phyloP scores from a whole-genome alignment of 1,140 invertebrate species.

The Drosophila parvula region DNA sequence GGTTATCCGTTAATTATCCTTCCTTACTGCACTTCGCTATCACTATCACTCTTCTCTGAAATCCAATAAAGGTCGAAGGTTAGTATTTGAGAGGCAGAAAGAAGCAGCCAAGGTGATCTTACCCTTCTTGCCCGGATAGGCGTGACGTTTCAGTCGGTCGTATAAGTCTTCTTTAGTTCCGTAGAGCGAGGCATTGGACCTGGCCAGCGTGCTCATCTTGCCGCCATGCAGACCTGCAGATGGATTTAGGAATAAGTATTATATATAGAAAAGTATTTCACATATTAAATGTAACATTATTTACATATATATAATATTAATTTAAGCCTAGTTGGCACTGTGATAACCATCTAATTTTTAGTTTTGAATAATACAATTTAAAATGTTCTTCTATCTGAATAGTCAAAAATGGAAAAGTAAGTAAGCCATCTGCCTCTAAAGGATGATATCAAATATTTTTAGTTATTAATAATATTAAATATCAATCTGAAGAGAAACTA shows the following conservation, averaged over 20 bases:
- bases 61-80: slow-evolving; percentile 13
- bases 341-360: background rate
- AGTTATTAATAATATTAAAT: no score
- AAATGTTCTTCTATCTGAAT: background rate
- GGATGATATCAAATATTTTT: no score
- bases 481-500: no score
- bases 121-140: slow-evolving; percentile 98
- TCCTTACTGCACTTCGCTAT: slow-evolving; percentile 93
- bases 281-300: no score
- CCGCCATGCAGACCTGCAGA: slow-evolving; percentile 69
- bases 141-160: slow-evolving; percentile 96
- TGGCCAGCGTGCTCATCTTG: slow-evolving; percentile 95
- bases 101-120: slow-evolving; percentile 39
- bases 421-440: background rate
- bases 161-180: slow-evolving; percentile 98
- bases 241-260: background rate
- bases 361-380: background rate
- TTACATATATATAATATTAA: background rate
- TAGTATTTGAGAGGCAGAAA: background rate
- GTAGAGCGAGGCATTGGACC: slow-evolving; percentile 96
- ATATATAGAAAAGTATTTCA: background rate
- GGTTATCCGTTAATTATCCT: slow-evolving; percentile 48
- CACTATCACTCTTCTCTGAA: slow-evolving; percentile 96
- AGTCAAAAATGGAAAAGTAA: slow-evolving; percentile 3
- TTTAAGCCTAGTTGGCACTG: background rate